Evolutionary conservation across 2,113 vertebrate species (phyloP), one percentile per base, ranked within the genome.

Genomic region (Martes martes): DNA sequence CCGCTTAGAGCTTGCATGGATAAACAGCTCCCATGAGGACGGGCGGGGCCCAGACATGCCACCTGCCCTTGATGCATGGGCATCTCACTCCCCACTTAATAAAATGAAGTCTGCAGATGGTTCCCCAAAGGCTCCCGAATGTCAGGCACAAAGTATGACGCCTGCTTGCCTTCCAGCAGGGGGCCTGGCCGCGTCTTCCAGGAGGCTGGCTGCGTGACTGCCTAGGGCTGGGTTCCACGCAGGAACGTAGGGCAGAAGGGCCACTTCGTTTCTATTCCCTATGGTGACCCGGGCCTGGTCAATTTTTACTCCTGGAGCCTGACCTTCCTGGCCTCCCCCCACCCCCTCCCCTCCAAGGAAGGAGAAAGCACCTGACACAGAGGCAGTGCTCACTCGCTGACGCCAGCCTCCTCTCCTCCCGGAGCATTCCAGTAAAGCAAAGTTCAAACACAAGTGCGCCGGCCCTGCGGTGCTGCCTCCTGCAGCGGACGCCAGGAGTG

Each of bases 211-310:
- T 63, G 2, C 8, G 8, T 6, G 80, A 13, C 7, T 61, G 59
- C 2, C 18, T 61, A 3, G 50, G 26, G 0, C 80, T 42, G 0
- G 0, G 0, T 52, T 80, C 50, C 50, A 3, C 0, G 0, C 11
- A 79, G 14, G 55, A 36, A 73, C 45, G n/a, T 18, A 73, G 86
- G 55, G n/a, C 18, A 52, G 63, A 50, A 73, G n/a, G 65, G 45
- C 31, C 78, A 71, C 33, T 16, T 19, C 6, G 3, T 33, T 87
- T 79, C 50, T 52, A 69, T 85, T 79, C 39, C 83, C 82, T 42
- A 7, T 7, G 31, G 52, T 85, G 83, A 23, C 76, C 57, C 24
- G 42, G 33, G 33, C 26, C 50, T 67, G 28, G 57, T 67, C 67
- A 21, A 15, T 31, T 76, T 47, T 45, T 69, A 23, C 42, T 89